Conservation (phyloP, 2,797 vertebrate species). For the Pseudocheirus occidentalis region DNA sequence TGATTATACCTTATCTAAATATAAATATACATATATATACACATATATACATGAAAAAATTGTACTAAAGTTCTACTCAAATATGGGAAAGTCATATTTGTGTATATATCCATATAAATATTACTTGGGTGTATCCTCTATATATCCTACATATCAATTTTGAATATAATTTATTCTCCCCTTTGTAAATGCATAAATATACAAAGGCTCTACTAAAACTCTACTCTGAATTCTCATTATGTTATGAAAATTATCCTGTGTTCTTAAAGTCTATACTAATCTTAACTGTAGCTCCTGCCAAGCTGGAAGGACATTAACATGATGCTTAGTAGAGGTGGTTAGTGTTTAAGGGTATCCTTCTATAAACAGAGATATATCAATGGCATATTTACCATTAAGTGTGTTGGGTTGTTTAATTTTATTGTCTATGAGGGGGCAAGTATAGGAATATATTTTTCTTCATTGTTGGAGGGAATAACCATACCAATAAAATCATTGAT, state of each 20-base stretch:
- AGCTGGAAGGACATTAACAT: not conserved
- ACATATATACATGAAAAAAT: not conserved
- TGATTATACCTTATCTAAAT: not conserved
- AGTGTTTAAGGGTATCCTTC: not conserved
- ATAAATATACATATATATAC: not conserved
- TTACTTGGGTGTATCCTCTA: not conserved
- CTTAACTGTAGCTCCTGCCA: not conserved
- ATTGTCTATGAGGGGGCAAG: not conserved
- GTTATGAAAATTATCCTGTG: not conserved
- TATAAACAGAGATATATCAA: not conserved
- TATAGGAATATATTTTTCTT: not conserved
- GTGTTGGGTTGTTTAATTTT: not conserved
- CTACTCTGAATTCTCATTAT: not conserved
- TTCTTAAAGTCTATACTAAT: not conserved
- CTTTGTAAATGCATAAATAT: not conserved
- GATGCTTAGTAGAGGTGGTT: not conserved
- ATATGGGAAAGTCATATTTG: not conserved
- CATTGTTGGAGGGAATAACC: not conserved
- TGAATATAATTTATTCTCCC: not conserved
- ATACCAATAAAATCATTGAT: not conserved
- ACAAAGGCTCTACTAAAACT: not conserved
- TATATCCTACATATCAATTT: not conserved
- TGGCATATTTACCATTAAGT: not conserved
- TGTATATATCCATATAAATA: not conserved
- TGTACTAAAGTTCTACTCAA: not conserved